A percentile compares a stretch with the other conserved stretches of the same genome.
These are phyloP conservation scores for Campoplex nolae DNA, from an alignment of 2,888 invertebrate species.

Conservation along the genomic window DNA sequence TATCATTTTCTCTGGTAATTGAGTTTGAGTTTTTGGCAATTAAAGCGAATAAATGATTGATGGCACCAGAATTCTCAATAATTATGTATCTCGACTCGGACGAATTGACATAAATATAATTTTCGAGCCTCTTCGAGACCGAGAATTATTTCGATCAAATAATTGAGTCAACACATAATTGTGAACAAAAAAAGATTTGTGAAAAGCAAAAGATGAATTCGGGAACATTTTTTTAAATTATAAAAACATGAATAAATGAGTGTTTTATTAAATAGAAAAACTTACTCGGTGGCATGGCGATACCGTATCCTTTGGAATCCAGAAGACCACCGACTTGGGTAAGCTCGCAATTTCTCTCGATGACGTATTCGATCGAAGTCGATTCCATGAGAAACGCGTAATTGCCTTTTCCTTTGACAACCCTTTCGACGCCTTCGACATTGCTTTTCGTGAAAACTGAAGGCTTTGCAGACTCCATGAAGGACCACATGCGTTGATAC, in stretches of 20 bases:
- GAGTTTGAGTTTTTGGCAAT: background rate
- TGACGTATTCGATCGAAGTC: conserved; percentile 96
- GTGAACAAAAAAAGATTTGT: background rate
- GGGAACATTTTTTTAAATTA: background rate
- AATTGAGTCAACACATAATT: background rate
- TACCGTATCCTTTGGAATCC: conserved; percentile 97
- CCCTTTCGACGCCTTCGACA: conserved; percentile 94
- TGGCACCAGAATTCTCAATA: background rate
- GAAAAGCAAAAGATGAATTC: background rate
- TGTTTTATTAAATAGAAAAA: conserved; percentile 67
- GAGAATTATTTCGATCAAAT: background rate
- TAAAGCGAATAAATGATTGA: background rate
- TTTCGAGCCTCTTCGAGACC: background rate
- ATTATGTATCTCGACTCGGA: background rate
- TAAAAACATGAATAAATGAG: background rate
- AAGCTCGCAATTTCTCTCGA: conserved; percentile 94
- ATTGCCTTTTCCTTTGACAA: conserved; percentile 90
- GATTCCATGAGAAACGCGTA: conserved; percentile 99
- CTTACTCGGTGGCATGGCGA: conserved; percentile 96
- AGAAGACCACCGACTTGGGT: conserved; percentile 92
- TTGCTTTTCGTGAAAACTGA: conserved; percentile 93
- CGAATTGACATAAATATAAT: background rate
- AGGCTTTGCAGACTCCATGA: conserved; percentile 94
- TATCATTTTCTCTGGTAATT: background rate
- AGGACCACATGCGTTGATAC: conserved; percentile 96